These are phyloP conservation scores for Nebria ingens DNA, from an alignment of 1,140 invertebrate species.

Conservation along the genomic window DNA sequence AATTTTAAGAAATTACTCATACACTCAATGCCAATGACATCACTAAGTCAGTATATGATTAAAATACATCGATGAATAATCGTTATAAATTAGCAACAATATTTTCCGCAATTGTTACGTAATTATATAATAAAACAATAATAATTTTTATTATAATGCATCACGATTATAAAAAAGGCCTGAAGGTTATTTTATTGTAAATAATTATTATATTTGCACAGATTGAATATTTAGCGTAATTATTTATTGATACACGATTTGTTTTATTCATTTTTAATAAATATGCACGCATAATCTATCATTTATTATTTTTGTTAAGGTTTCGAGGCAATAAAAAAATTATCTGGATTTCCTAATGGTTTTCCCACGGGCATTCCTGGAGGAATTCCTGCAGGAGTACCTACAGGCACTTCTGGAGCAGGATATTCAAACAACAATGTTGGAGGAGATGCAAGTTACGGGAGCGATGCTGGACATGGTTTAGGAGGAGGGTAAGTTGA, in stretches of 20 bases:
- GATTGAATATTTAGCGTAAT: neutral
- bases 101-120: no score
- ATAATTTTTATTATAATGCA: neutral
- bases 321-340: neutral
- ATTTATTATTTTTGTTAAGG: neutral
- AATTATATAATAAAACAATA: no score
- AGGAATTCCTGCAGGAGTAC: neutral
- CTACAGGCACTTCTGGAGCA: neutral
- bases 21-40: no score
- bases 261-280: neutral
- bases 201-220: neutral
- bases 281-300: neutral
- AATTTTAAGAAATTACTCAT: no score
- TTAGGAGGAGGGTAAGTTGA: neutral
- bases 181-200: neutral
- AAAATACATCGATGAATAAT: no score
- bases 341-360: neutral
- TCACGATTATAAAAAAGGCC: neutral
- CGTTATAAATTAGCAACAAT: no score
- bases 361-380: neutral
- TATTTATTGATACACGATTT: neutral
- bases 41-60: no score
- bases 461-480: constrained; percentile 5
- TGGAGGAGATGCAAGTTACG: neutral
- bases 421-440: neutral